phyloP scores from a whole-genome alignment of 2,888 invertebrate genomes.

The Archaeoteleia sp. region DNA sequence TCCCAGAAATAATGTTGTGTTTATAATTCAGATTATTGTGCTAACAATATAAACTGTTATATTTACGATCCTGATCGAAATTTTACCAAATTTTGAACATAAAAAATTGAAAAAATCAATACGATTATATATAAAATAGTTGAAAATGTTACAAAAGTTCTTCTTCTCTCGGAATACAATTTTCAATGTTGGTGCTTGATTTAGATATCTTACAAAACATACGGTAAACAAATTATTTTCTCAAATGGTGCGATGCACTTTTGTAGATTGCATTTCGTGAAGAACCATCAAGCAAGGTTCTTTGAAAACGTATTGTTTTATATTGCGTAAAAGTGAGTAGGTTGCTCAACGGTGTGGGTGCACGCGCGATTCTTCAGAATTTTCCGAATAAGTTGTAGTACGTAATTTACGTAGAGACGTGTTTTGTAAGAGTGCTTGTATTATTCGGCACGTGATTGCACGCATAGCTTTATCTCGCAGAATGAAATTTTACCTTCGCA shows the following conservation, averaged over 20 bases:
- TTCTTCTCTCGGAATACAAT: no score
- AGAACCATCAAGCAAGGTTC: slow-evolving; percentile 19
- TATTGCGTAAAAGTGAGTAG: slow-evolving; percentile 4
- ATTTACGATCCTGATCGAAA: no score
- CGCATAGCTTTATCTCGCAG: slow-evolving; percentile 43
- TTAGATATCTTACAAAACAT: background rate
- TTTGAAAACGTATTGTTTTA: slow-evolving; percentile 24
- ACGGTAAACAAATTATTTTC: slow-evolving; percentile 31
- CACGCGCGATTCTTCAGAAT: slow-evolving; percentile 26
- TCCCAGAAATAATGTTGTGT: no score
- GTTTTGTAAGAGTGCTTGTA: slow-evolving; percentile 41
- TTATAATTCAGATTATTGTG: no score
- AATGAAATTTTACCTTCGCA: slow-evolving; percentile 41
- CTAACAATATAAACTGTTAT: no score
- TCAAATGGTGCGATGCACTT: slow-evolving; percentile 21
- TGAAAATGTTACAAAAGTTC: no score
- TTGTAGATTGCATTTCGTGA: slow-evolving; percentile 25
- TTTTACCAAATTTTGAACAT: no score
- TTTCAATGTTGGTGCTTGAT: no score
- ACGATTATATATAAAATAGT: no score
- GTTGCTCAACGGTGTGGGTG: background rate
- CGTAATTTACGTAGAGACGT: slow-evolving; percentile 43
- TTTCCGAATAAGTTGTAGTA: slow-evolving; percentile 27
- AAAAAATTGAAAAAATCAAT: no score
- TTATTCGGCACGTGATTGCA: slow-evolving; percentile 48